phyloP scores from a whole-genome alignment of 2,797 vertebrate genomes.

The Sitta carolinensis region DNA sequence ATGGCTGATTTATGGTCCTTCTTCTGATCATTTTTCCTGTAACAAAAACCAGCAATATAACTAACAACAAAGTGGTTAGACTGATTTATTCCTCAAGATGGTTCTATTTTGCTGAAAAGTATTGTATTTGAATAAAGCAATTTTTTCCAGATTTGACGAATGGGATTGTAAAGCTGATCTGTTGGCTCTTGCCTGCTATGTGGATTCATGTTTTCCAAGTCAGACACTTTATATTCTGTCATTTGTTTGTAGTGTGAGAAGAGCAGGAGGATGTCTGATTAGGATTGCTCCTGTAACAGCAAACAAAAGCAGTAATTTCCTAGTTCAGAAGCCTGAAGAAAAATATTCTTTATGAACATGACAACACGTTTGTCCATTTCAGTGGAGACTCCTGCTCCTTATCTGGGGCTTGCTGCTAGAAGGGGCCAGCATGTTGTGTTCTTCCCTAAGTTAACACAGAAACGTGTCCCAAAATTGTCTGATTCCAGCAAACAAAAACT shows the following conservation, averaged over 20 bases:
- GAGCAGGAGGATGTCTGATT: neutral
- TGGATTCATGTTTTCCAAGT: neutral
- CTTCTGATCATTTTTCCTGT: constrained; percentile 92
- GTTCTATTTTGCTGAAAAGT: neutral
- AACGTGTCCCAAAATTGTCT: neutral
- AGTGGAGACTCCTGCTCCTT: neutral
- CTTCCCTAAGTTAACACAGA: neutral
- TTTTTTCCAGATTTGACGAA: neutral
- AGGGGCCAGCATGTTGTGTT: neutral
- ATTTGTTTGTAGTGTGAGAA: neutral
- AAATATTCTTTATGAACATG: neutral
- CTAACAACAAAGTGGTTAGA: neutral
- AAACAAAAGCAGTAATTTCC: neutral
- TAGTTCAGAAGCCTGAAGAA: neutral
- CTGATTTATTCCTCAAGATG: neutral
- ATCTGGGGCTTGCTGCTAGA: neutral
- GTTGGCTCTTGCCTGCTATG: neutral
- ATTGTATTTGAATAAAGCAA: neutral
- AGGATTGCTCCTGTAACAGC: neutral
- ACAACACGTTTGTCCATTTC: neutral
- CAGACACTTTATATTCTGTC: neutral
- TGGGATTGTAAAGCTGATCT: neutral
- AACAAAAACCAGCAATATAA: constrained; percentile 12
- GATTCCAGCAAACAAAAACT: neutral
- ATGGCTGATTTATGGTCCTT: constrained; percentile 87